Base-by-base conservation (phyloP, 2,888 invertebrate genomes). In the Gandaritis pyraliata region DNA sequence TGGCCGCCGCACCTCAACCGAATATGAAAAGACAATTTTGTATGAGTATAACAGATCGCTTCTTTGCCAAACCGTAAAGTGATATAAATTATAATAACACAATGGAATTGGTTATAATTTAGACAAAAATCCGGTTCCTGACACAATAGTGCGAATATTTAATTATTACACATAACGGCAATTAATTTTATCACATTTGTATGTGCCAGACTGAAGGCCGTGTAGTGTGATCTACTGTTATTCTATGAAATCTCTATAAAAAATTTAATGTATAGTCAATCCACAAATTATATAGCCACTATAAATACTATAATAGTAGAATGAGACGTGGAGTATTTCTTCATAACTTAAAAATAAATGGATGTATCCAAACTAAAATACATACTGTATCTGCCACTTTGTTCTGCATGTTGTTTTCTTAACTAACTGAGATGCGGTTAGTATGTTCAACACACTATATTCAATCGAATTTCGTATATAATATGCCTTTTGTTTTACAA, bases 101-200 rank as follows among this genome's bases (percentile, higher is more conserved):
- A 48, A 53, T 48, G 33, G 65, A 53, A 56, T 65, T 58, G 61
- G 50, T 43, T 56, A 60, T 46, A 52, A 48, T 33, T 39, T 47
- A 47, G 6, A 50, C 1, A 50, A 56, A 52, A 56, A 52, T 45
- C 36, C n/a, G 45, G 49, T 54, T 54, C 49, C 49, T 55, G 38
- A 41, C 45, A 30, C 18, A 38, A 33, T 43, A 50, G 16, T 55
- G 55, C 29, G 48, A 55, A 38, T 60, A 49, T 54, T 36, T 38
- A 30, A 47, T 15, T 47, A 11, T 41, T 48, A 49, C 46, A 45
- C 36, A 2, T 46, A 36, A 36, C 45, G 45, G 36, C 15, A 15
- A 38, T 8, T 50, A 13, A 30, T 30, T 38, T 13, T 38, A 8
- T 7, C 33, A 3, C 15, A 11, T 41, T 12, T 39, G 39, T 23